Evolutionary conservation across 2,797 vertebrate genomes (phyloP), one percentile per base, ranked within the genome.

Genomic region (Rhynchotus rufescens): DNA sequence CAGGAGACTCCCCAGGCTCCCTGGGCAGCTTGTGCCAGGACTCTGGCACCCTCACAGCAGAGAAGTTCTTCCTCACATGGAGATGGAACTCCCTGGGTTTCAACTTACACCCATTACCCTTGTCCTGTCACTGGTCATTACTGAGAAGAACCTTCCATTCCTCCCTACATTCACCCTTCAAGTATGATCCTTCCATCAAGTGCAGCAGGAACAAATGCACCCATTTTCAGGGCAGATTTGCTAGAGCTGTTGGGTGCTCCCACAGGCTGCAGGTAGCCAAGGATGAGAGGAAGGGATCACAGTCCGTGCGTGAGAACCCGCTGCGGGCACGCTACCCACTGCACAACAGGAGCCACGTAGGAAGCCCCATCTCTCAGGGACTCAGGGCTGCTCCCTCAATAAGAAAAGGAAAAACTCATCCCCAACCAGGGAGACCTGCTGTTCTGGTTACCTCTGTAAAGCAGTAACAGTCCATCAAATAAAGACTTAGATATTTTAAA

Each of bases 251-350:
- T 23, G 19, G 15, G 34, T 59, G 9, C 20, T 44, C 47, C n/a
- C 73, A 45, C 44, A 36, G 26, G 21, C n/a, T 68, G 56, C 47
- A 45, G 59, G 68, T 21, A 54, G 15, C 26, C 22, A 34, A 26
- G 28, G 4, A 0, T 22, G 56, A 14, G 60, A 0, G 0, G 47
- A 60, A 77, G 32, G 47, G n/a, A 77, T 49, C 28, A 32, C 32
- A 34, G 7, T 20, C 30, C 32, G 42, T 14, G 10, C 42, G 9
- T 59, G 59, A 49, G 42, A 57, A 9, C 10, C 21, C 16, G 15
- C n/a, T n/a, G 28, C 6, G 10, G 62, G 34, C 1, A 1, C 1
- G 1, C 34, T 23, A 74, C 40, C 30, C 42, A 12, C 42, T 2
- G 0, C 2, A 7, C 28, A 54, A 30, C 15, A 42, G 25, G 30